Evolutionary conservation across 1,140 invertebrate genomes (phyloP).

Genomic region (Sinonovacula constricta): DNA sequence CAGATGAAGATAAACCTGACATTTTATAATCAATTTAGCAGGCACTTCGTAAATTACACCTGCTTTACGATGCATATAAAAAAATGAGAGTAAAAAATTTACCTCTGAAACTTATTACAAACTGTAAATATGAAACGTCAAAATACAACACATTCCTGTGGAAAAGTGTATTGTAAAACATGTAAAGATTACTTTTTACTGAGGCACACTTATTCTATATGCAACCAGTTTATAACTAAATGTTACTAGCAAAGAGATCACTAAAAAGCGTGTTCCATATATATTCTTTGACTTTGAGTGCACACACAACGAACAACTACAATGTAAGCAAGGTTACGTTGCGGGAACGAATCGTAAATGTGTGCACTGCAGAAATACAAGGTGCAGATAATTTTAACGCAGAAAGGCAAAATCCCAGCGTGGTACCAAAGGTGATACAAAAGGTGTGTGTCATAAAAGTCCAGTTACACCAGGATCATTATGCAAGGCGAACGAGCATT

Average conservation of each 20-base stretch:
- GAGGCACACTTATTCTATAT: constrained; percentile 21
- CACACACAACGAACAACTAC: neutral
- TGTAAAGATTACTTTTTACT: constrained; percentile 10
- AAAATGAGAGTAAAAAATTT: too few species aligned
- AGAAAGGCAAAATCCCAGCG: neutral
- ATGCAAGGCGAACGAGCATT: neutral
- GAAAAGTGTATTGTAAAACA: constrained; percentile 22
- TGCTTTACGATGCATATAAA: too few species aligned
- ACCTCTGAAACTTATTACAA: too few species aligned
- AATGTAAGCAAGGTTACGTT: neutral
- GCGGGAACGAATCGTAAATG: neutral
- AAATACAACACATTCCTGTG: too few species aligned
- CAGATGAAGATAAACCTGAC: too few species aligned
- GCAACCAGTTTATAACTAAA: too few species aligned
- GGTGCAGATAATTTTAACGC: neutral
- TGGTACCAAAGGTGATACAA: too few species aligned
- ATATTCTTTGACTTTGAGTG: neutral
- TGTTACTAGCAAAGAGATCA: too few species aligned
- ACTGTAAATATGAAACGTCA: too few species aligned
- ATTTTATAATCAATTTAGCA: too few species aligned
- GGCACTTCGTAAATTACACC: too few species aligned
- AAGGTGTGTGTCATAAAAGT: neutral
- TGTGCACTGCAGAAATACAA: neutral
- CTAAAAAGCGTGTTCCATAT: too few species aligned
- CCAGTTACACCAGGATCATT: neutral